These are phyloP conservation scores for Carduelis carduelis DNA, from an alignment of 2,797 vertebrate species.

Conservation along the genomic window DNA sequence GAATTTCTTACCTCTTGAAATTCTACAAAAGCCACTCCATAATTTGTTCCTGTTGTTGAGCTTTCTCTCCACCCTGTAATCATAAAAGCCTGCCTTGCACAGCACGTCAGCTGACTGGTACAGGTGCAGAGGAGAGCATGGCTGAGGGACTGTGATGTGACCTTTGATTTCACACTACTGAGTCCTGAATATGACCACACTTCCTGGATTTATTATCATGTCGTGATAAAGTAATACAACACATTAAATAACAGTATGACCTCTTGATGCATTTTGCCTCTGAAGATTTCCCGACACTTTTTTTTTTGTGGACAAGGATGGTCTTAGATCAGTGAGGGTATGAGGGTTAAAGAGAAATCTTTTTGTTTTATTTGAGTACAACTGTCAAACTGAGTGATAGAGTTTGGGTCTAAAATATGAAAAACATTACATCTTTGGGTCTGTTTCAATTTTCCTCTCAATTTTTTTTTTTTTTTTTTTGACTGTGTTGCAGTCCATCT, in stretches of 20 bases:
- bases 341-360: neutral
- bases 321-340: neutral
- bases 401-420: neutral
- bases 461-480: neutral
- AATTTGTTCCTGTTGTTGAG: neutral
- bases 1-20: neutral
- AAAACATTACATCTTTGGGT: neutral
- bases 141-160: neutral
- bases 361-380: neutral
- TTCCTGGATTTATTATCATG: neutral
- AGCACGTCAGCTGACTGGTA: accelerated
- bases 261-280: neutral
- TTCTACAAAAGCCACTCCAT: neutral
- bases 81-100: neutral
- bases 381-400: neutral
- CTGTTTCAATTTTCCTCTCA: neutral
- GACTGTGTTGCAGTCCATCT: neutral
- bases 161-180: neutral
- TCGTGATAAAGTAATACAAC: neutral
- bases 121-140: neutral
- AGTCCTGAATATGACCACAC: neutral
- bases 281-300: neutral
- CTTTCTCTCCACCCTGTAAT: neutral
- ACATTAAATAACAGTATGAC: neutral
- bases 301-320: neutral